phyloP scores from a whole-genome alignment of 2,888 invertebrate species.

The Sarcophaga subvicina region DNA sequence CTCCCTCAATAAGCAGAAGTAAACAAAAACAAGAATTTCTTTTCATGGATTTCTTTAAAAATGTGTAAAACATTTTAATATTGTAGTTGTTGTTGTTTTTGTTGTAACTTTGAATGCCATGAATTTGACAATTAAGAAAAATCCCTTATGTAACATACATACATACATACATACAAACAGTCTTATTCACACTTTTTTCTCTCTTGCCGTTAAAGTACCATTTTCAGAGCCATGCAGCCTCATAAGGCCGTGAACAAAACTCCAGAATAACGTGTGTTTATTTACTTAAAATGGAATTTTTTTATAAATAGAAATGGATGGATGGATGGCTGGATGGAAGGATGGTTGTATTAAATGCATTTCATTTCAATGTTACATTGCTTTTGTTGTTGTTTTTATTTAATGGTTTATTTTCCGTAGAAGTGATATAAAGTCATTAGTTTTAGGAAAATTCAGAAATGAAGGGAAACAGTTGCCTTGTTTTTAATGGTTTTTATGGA shows the following conservation, averaged over 20 bases:
- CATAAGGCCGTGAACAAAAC: neutral
- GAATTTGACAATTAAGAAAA: constrained; percentile 48
- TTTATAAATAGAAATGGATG: constrained; percentile 29
- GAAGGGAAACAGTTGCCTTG: constrained; percentile 29
- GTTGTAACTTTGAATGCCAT: constrained; percentile 4
- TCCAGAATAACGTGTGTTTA: constrained; percentile 55
- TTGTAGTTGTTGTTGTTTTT: neutral
- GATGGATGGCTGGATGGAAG: neutral
- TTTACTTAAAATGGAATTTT: constrained; percentile 43
- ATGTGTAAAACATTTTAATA: neutral
- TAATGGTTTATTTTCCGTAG: constrained; percentile 25
- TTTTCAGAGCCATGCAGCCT: too few species aligned
- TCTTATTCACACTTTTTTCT: neutral
- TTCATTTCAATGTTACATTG: constrained; percentile 7
- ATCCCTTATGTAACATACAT: constrained; percentile 3
- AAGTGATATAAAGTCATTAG: constrained; percentile 62
- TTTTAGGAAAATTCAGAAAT: constrained; percentile 42
- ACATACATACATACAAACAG: neutral
- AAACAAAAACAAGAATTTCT: neutral
- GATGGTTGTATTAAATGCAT: neutral
- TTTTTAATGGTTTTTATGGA: constrained; percentile 21
- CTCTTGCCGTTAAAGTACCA: too few species aligned
- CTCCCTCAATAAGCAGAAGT: constrained; percentile 20
- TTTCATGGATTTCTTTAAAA: constrained; percentile 18
- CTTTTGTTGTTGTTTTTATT: constrained; percentile 23